phyloP scores from a whole-genome alignment of 2,113 vertebrate species.

The Nicator chloris region DNA sequence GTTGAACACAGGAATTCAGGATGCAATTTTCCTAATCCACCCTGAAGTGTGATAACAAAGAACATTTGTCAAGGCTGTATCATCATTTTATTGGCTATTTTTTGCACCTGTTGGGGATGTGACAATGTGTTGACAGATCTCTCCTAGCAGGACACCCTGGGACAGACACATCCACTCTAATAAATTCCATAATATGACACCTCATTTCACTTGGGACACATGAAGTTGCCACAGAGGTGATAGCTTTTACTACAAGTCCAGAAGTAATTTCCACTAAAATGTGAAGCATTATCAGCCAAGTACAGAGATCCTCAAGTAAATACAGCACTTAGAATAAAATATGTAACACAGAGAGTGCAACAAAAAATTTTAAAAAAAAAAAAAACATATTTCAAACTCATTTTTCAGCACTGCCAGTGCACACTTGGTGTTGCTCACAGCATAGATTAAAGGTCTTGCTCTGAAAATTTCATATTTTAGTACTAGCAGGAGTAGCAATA shows the following conservation, averaged over 20 bases:
- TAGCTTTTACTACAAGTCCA: neutral
- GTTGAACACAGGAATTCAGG: neutral
- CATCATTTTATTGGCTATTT: neutral
- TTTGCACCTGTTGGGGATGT: neutral
- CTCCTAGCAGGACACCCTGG: neutral
- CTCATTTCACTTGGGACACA: neutral
- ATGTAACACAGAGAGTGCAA: neutral
- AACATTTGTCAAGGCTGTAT: neutral
- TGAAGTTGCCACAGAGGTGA: neutral
- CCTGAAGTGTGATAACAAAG: neutral
- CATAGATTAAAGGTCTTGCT: neutral
- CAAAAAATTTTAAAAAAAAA: too few relatives aligned
- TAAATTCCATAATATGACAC: neutral
- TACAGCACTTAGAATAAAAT: neutral
- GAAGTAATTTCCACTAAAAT: neutral
- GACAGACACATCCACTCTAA: neutral
- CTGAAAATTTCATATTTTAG: neutral
- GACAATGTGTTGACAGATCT: neutral
- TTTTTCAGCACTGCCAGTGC: neutral
- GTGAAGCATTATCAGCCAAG: neutral
- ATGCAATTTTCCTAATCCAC: neutral
- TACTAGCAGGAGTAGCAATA: neutral
- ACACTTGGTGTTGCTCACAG: neutral
- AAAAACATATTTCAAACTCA: neutral
- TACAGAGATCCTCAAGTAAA: neutral